phyloP scores from a whole-genome alignment of 1,140 invertebrate species.

The Panagrolaimus sp. region DNA sequence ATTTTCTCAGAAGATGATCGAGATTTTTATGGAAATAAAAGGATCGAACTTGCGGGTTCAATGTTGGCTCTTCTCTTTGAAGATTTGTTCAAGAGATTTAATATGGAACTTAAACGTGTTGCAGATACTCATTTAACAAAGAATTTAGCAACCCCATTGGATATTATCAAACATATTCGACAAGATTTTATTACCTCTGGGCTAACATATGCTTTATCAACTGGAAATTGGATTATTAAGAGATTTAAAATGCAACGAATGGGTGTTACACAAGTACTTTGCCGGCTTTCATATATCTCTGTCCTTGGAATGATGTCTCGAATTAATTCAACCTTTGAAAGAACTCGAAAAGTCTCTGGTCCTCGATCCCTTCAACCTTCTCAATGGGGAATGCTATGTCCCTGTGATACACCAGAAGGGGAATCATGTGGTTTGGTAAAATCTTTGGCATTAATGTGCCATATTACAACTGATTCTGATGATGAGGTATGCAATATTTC shows the following conservation, averaged over 20 bases:
- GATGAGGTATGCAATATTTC: slow-evolving; percentile 67
- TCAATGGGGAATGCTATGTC: slow-evolving; percentile 95
- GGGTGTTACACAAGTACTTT: slow-evolving; percentile 94
- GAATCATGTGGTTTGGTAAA: slow-evolving; percentile 95
- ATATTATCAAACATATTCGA: slow-evolving; percentile 90
- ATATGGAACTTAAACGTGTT: slow-evolving; percentile 72
- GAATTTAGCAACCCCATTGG: slow-evolving; percentile 88
- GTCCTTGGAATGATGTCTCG: slow-evolving; percentile 98
- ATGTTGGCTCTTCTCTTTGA: slow-evolving; percentile 92
- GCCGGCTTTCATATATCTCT: slow-evolving; percentile 93
- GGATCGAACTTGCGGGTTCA: slow-evolving; percentile 91
- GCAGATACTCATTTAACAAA: slow-evolving; percentile 94
- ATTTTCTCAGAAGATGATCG: slow-evolving; percentile 72
- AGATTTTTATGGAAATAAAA: slow-evolving; percentile 98
- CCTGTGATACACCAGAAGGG: slow-evolving; percentile 97
- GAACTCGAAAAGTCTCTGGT: slow-evolving; percentile 94
- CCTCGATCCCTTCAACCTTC: slow-evolving; percentile 91
- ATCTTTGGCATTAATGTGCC: slow-evolving; percentile 94
- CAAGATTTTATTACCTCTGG: slow-evolving; percentile 80
- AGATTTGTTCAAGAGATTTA: slow-evolving; percentile 85
- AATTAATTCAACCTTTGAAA: slow-evolving; percentile 98
- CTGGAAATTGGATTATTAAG: slow-evolving; percentile 94
- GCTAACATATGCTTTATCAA: slow-evolving; percentile 84
- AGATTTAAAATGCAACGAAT: slow-evolving; percentile 96
- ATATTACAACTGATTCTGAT: slow-evolving; percentile 85